Base-by-base conservation (phyloP, 2,888 invertebrate genomes). In the Clanis bilineata region DNA sequence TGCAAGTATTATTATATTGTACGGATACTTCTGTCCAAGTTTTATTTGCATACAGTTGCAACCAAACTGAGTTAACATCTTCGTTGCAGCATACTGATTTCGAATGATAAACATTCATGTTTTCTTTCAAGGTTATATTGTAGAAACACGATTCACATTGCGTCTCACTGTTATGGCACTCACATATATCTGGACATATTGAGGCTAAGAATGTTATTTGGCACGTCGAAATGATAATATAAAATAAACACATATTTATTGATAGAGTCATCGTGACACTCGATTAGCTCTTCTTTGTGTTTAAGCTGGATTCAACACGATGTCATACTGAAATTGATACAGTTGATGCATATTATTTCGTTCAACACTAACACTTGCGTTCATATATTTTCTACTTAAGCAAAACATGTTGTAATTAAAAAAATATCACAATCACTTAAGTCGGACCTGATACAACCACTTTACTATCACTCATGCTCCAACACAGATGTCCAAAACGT, bases 291-390 rank as follows among this genome's bases (percentile, higher is more conserved):
- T 60, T 22, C 57, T 67, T 69, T 67, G 61, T 60, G 66, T 73
- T 83, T 86, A 89, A 66, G 85, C 86, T 63, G 89, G 88, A 78
- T 87, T 89, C 68, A 87, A 83, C 76, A 85, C 80, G 73, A 86
- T 78, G 72, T 83, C 73, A 65, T 80, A 80, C 71, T 80, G 80
- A 64, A 82, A 71, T 79, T 79, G 75, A 74, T 77, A 76, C 71
- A 77, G 71, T 70, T 72, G 71, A 74, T 75, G 77, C 78, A 82
- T 79, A 70, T 74, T 76, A 66, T 74, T 80, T 66, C 70, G 69
- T 73, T 75, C 77, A 75, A 83, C 82, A 76, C 74, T 68, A 66
- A 73, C 82, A 83, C 80, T 69, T 68, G 72, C 66, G 66, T 78
- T 68, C 70, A 65, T 71, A 64, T 74, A 72, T 70, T 70, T 75